Evolutionary conservation across 2,113 vertebrate genomes (phyloP).

Genomic region (Cranoglanis bouderius): DNA sequence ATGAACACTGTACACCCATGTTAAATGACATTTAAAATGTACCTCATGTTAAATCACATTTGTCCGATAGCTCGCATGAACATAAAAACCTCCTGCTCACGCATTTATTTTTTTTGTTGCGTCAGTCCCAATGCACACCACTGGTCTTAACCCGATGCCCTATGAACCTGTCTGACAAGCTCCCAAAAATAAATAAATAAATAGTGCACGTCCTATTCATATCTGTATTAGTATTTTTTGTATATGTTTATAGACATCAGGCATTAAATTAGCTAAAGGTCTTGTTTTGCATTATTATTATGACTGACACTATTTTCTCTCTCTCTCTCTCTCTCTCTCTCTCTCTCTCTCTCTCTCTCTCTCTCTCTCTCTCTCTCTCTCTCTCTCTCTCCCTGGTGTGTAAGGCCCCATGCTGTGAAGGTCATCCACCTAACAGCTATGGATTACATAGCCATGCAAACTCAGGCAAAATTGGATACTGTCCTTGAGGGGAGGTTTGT

Average conservation of each 20-base stretch:
- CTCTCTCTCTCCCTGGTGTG: conserved; percentile 62
- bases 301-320: neutral
- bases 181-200: neutral
- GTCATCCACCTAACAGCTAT: conserved; percentile 76
- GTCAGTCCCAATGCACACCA: neutral
- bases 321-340: neutral
- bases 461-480: conserved; percentile 75
- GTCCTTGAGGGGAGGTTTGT: conserved; percentile 65
- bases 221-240: neutral
- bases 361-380: conserved; percentile 39
- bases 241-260: neutral
- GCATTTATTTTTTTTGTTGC: neutral
- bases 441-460: conserved; percentile 72
- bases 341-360: neutral
- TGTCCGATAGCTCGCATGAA: neutral
- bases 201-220: neutral
- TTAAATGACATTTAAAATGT: neutral
- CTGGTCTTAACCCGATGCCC: neutral
- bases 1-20: too few relatives aligned
- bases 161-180: neutral
- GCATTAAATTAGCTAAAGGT: neutral
- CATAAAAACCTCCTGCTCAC: neutral
- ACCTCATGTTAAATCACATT: neutral
- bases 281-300: neutral
- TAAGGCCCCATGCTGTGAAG: conserved; percentile 71